Evolutionary conservation across 2,888 invertebrate species (phyloP).

Genomic region (Drosophila subquinaria): DNA sequence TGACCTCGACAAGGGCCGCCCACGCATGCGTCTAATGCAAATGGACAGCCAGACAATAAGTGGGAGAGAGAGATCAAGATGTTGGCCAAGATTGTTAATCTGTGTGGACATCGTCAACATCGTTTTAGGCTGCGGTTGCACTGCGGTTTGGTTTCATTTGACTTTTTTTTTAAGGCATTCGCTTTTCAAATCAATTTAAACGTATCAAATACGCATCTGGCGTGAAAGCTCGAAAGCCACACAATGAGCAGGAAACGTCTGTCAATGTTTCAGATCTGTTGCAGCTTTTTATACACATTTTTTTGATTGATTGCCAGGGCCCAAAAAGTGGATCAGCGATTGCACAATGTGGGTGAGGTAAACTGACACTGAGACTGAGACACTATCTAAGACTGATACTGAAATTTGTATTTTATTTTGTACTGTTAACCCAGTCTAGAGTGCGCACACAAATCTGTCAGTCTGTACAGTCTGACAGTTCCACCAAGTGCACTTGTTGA

Average conservation of each 20-base stretch:
- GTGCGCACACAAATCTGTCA: slow-evolving; percentile 24
- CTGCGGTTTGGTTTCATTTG: slow-evolving; percentile 34
- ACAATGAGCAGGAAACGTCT: slow-evolving; percentile 72
- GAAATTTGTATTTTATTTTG: neutral
- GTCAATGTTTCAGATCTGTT: slow-evolving; percentile 56
- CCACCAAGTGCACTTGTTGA: slow-evolving; percentile 54
- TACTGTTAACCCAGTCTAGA: slow-evolving; percentile 59
- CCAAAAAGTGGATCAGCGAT: slow-evolving; percentile 57
- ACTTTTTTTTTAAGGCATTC: slow-evolving; percentile 41
- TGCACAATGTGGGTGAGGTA: slow-evolving; percentile 42
- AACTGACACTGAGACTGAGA: slow-evolving; percentile 22
- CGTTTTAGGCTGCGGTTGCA: slow-evolving; percentile 48
- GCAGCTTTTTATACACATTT: slow-evolving; percentile 12
- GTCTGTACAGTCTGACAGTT: slow-evolving; percentile 14
- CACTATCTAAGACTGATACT: slow-evolving; percentile 14
- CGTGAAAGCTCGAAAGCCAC: slow-evolving; percentile 60
- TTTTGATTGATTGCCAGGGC: slow-evolving; percentile 71
- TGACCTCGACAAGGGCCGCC: slow-evolving; percentile 38
- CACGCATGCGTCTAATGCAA: slow-evolving; percentile 32
- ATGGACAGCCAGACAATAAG: slow-evolving; percentile 21
- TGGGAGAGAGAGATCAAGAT: slow-evolving; percentile 1
- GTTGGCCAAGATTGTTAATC: slow-evolving; percentile 42
- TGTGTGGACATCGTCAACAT: slow-evolving; percentile 52
- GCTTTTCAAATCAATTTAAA: slow-evolving; percentile 75
- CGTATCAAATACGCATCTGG: slow-evolving; percentile 62